Percentiles rank a stretch among this genome's conserved stretches.
phyloP scores from a whole-genome alignment of 2,888 invertebrate genomes.

The Pterobdella sp. region DNA sequence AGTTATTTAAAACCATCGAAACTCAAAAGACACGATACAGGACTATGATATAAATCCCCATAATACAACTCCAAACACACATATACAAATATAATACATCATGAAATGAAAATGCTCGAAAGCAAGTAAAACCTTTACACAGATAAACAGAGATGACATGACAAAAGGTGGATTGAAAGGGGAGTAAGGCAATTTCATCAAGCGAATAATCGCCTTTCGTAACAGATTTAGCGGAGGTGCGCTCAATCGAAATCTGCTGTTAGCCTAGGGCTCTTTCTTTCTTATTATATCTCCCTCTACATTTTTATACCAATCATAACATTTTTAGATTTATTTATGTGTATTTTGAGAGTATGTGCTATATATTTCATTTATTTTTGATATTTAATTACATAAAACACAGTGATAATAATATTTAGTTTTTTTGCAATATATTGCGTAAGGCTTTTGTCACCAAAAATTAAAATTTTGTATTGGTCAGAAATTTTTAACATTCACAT shows the following conservation, averaged over 20 bases:
- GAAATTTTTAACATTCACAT: too few species aligned
- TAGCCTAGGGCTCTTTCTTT: constrained; percentile 7
- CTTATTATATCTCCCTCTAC: neutral
- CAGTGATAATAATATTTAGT: too few species aligned
- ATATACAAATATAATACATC: too few species aligned
- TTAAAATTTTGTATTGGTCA: too few species aligned
- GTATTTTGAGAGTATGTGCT: neutral
- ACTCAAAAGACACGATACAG: too few species aligned
- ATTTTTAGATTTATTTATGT: neutral
- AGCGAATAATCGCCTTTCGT: constrained; percentile 11
- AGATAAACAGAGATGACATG: constrained; percentile 4
- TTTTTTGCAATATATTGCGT: too few species aligned
- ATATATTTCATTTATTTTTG: neutral
- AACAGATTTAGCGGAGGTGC: constrained; percentile 3
- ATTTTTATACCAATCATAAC: neutral
- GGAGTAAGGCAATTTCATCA: constrained; percentile 6
- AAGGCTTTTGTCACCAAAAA: too few species aligned
- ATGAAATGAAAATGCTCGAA: too few species aligned
- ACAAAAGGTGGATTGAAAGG: constrained; percentile 10
- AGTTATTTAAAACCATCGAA: too few species aligned
- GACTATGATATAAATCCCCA: too few species aligned
- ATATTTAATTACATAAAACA: neutral
- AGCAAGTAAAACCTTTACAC: too few species aligned
- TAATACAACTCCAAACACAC: too few species aligned
- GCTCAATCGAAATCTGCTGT: constrained; percentile 12